Percentiles rank a stretch among this genome's conserved stretches.
Evolutionary conservation across 1,140 invertebrate species (phyloP).

Genomic region (Rhopalosiphum padi): DNA sequence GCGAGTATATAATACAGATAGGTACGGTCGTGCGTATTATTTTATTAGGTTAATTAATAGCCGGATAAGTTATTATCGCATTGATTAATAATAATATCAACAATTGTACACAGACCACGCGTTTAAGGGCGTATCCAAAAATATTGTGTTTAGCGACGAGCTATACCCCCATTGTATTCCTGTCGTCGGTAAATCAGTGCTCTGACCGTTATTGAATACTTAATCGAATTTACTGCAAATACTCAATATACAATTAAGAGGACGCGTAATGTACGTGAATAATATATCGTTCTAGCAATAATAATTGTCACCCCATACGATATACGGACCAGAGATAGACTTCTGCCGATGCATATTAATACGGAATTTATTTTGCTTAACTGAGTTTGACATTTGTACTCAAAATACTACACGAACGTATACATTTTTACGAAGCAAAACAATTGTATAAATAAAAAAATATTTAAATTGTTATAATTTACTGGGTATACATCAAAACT

Average conservation of each 20-base stretch:
- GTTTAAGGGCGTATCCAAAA: not conserved
- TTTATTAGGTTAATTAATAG: not conserved
- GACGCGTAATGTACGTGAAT: not conserved
- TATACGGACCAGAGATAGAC: not conserved
- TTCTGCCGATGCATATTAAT: not conserved
- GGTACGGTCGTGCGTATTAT: not conserved
- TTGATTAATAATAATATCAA: constrained; percentile 1
- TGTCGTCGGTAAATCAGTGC: not conserved
- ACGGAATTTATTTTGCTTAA: not conserved
- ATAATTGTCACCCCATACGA: not conserved
- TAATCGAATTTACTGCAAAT: not conserved
- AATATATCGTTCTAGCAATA: not conserved
- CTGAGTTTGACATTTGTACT: not conserved
- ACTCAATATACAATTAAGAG: not conserved
- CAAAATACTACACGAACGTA: too few species aligned
- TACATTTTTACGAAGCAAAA: too few species aligned
- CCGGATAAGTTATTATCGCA: not conserved
- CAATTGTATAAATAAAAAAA: not conserved
- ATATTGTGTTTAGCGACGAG: not conserved
- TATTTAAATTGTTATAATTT: not conserved
- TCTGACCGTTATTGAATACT: not conserved
- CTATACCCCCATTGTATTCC: not conserved
- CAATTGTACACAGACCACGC: not conserved
- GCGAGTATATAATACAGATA: not conserved
- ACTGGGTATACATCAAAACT: not conserved